Conservation (phyloP, 2,113 vertebrate genomes). For the Barnardius zonarius region DNA sequence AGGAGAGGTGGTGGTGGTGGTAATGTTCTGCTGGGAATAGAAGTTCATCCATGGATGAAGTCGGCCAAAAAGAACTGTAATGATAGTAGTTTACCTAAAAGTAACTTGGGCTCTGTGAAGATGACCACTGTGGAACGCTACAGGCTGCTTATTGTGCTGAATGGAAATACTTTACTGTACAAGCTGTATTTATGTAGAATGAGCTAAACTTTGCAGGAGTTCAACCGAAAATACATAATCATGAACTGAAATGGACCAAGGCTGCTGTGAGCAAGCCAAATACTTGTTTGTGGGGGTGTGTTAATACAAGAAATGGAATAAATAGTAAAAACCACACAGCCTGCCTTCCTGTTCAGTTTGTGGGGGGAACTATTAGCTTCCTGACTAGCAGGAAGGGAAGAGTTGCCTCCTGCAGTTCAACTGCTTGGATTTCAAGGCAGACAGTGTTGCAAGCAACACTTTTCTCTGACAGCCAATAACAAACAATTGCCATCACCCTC, state of each 20-base stretch:
- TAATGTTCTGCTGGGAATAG: background rate
- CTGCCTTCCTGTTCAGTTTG: slow-evolving; percentile 20
- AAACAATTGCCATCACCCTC: slow-evolving; percentile 35
- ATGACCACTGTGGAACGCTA: background rate
- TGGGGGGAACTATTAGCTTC: slow-evolving; percentile 15
- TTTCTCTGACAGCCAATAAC: slow-evolving; percentile 4
- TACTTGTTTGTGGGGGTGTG: background rate
- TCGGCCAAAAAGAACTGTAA: background rate
- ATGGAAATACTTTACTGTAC: background rate
- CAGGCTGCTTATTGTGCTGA: background rate
- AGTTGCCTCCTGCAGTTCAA: slow-evolving; percentile 34
- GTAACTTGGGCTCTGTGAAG: background rate
- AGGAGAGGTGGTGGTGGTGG: background rate
- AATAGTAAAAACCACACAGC: background rate
- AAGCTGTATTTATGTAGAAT: background rate
- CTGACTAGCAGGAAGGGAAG: slow-evolving; percentile 42
- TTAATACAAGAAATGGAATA: background rate
- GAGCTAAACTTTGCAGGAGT: background rate
- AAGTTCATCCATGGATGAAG: background rate
- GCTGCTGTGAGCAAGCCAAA: background rate
- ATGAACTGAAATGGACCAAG: background rate
- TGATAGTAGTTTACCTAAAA: background rate
- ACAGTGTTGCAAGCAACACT: background rate
- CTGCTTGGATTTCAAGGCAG: slow-evolving; percentile 54
- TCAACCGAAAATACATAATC: background rate